These are phyloP conservation scores for Andricus grossulariae DNA, from an alignment of 1,140 invertebrate genomes.

Conservation along the genomic window DNA sequence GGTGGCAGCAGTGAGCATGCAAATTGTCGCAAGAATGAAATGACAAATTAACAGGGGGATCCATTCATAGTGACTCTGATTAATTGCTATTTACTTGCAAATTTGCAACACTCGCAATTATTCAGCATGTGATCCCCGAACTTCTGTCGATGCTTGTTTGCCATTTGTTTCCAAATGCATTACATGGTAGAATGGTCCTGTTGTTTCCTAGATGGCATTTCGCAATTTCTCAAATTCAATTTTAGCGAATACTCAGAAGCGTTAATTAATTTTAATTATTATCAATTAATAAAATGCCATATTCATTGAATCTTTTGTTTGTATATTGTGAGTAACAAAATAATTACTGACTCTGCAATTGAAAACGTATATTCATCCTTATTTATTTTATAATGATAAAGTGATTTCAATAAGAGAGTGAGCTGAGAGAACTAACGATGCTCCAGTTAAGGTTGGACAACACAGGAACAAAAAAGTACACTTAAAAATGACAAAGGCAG, in stretches of 20 bases:
- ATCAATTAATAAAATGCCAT: no score
- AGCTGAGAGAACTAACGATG: no score
- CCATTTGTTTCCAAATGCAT: constrained; percentile 62
- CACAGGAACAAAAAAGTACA: no score
- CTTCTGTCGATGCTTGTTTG: constrained; percentile 57
- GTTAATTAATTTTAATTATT: neutral
- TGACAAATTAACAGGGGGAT: constrained; percentile 67
- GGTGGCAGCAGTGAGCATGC: constrained; percentile 57
- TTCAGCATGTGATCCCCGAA: constrained; percentile 51
- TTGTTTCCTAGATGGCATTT: constrained; percentile 50
- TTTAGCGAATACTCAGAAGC: neutral
- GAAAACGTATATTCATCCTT: no score
- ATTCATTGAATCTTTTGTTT: no score
- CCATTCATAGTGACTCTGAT: constrained; percentile 71
- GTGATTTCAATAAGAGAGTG: no score
- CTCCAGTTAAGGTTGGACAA: no score
- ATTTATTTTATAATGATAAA: no score
- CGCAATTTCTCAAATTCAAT: constrained; percentile 36
- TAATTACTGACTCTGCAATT: no score
- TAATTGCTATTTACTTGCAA: constrained; percentile 75
- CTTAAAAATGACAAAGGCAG: no score
- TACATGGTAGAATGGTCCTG: constrained; percentile 48
- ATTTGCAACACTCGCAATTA: constrained; percentile 67
- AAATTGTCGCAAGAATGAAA: constrained; percentile 66
- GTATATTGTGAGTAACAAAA: no score